Conservation (phyloP, 1,140 invertebrate genomes). For the Drosophila bocki region DNA sequence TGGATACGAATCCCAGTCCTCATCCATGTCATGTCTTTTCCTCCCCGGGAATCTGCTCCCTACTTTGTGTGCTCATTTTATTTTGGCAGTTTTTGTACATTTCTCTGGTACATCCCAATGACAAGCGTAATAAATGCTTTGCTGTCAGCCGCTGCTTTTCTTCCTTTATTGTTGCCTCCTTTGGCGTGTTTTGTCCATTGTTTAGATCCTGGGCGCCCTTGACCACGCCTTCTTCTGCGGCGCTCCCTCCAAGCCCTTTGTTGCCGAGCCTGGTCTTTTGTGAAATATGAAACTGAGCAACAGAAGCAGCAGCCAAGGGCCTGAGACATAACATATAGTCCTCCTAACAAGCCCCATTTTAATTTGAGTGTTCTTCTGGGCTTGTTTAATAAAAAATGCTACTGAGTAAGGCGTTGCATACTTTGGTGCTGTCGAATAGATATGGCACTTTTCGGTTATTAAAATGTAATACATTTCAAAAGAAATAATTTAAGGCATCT, state of each 20-base stretch:
- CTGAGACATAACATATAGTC: slow-evolving; percentile 13
- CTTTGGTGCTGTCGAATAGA: slow-evolving; percentile 29
- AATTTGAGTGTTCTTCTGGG: slow-evolving; percentile 42
- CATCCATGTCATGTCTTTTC: slow-evolving; percentile 10
- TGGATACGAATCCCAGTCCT: slow-evolving; percentile 23
- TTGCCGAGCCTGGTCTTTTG: slow-evolving; percentile 50
- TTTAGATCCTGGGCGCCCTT: slow-evolving; percentile 62
- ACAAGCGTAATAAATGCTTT: slow-evolving; percentile 83
- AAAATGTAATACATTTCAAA: background rate
- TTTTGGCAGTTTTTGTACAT: slow-evolving; percentile 55
- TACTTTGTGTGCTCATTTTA: slow-evolving; percentile 67
- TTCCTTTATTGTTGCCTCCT: slow-evolving; percentile 71
- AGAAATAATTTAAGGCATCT: background rate
- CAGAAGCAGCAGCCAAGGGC: slow-evolving; percentile 1
- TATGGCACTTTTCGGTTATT: background rate
- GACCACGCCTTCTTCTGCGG: slow-evolving; percentile 43
- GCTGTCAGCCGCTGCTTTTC: slow-evolving; percentile 67
- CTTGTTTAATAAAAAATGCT: slow-evolving; percentile 6
- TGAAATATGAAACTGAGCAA: slow-evolving; percentile 53
- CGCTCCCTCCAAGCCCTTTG: slow-evolving; percentile 44
- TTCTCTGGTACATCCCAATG: slow-evolving; percentile 63
- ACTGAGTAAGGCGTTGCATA: slow-evolving; percentile 13
- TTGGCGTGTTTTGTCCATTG: slow-evolving; percentile 71
- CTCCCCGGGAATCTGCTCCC: slow-evolving; percentile 6
- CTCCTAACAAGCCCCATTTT: slow-evolving; percentile 27